Conservation (phyloP, 2,888 invertebrate genomes). For the Clivina fossor region DNA sequence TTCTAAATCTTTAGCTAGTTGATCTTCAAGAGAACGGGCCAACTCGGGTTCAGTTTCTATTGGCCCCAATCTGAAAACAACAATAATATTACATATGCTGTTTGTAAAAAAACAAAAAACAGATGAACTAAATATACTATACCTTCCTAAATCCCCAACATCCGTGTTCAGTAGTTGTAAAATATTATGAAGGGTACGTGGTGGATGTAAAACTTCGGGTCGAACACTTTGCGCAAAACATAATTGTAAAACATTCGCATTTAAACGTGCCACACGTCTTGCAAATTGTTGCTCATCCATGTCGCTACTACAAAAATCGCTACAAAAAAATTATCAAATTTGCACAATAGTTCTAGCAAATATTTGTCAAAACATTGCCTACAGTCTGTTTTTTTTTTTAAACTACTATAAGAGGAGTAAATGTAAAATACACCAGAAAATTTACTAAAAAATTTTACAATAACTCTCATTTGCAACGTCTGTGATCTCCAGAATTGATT, state of each 20-base stretch:
- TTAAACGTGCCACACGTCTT: slow-evolving; percentile 73
- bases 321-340: slow-evolving; percentile 52
- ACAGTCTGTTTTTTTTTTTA: not conserved
- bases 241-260: slow-evolving; percentile 77
- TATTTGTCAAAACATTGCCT: not conserved
- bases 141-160: slow-evolving; percentile 74
- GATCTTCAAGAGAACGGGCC: slow-evolving; percentile 65
- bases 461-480: too few relatives aligned
- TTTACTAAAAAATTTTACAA: too few relatives aligned
- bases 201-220: slow-evolving; percentile 63
- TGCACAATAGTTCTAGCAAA: not conserved
- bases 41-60: slow-evolving; percentile 61
- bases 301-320: slow-evolving; percentile 78
- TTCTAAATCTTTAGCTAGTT: slow-evolving; percentile 63
- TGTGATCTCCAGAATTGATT: too few relatives aligned
- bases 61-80: slow-evolving; percentile 59
- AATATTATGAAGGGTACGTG: slow-evolving; percentile 72
- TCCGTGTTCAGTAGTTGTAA: slow-evolving; percentile 67
- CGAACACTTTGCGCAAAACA: slow-evolving; percentile 77
- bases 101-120: slow-evolving; percentile 8
- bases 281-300: slow-evolving; percentile 72
- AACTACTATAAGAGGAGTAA: too few relatives aligned
- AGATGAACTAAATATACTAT: slow-evolving; percentile 36
- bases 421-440: too few relatives aligned
- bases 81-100: slow-evolving; percentile 3